phyloP scores from a whole-genome alignment of 2,888 invertebrate species.

The Acanthosepion esculentum region DNA sequence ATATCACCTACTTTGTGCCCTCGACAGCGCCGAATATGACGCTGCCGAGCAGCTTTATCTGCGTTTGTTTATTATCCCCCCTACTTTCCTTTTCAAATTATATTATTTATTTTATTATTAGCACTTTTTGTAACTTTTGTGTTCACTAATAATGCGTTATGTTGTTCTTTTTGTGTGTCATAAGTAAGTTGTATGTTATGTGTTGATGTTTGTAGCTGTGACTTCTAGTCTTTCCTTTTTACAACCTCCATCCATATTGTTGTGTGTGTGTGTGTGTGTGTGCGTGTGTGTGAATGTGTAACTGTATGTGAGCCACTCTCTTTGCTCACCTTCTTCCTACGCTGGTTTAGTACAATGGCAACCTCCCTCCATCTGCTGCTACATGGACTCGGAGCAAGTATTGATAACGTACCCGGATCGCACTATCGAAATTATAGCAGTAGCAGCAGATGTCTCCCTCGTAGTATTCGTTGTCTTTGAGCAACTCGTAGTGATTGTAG shows the following conservation, averaged over 20 bases:
- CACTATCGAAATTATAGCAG: not conserved
- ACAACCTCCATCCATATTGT: not conserved
- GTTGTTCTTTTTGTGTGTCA: not conserved
- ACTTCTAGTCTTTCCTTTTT: not conserved
- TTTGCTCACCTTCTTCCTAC: constrained; percentile 38
- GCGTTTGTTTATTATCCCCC: not conserved
- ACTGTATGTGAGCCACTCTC: not conserved
- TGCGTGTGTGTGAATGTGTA: not conserved
- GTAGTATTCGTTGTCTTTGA: not conserved
- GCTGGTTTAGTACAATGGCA: constrained; percentile 2
- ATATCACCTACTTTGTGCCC: not conserved
- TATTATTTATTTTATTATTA: not conserved
- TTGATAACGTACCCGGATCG: not conserved
- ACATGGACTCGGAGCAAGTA: not conserved
- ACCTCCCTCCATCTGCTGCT: constrained; percentile 40
- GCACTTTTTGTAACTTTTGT: not conserved
- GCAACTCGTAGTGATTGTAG: not conserved
- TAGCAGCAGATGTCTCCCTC: not conserved
- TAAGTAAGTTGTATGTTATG: not conserved
- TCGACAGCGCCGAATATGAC: not conserved
- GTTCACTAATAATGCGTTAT: not conserved
- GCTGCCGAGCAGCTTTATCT: not conserved
- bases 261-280: not conserved
- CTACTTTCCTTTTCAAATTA: not conserved
- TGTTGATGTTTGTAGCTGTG: not conserved